A percentile compares a stretch with the other conserved stretches of the same genome.
Evolutionary conservation across 2,888 invertebrate genomes (phyloP).

Genomic region (Andrena haemorrhoa): DNA sequence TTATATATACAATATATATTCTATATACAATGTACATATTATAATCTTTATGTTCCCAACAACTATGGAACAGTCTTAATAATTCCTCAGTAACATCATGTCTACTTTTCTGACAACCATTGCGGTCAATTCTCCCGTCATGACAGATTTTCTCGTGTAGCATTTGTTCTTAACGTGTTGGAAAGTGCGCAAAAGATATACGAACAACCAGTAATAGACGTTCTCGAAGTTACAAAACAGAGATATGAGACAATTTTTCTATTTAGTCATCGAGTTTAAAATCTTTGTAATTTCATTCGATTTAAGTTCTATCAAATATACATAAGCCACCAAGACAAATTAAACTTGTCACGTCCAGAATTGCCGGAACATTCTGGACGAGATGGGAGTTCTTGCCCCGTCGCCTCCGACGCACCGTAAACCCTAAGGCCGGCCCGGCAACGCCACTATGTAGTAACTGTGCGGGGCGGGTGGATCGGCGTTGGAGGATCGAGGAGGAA

Average conservation of each 20-base stretch:
- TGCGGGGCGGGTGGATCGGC: too few relatives aligned
- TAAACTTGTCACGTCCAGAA: too few relatives aligned
- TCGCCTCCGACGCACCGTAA: too few relatives aligned
- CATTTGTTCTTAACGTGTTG: conserved; percentile 4
- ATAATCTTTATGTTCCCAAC: not conserved
- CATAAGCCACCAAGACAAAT: not conserved
- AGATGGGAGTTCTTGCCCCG: too few relatives aligned
- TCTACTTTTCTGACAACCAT: not conserved
- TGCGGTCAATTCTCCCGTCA: not conserved
- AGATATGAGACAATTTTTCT: not conserved
- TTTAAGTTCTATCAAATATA: not conserved
- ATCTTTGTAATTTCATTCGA: not conserved
- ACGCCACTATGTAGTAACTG: too few relatives aligned
- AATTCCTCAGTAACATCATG: not conserved
- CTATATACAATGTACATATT: not conserved
- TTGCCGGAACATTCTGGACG: too few relatives aligned
- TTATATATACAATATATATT: not conserved
- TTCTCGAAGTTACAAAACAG: not conserved
- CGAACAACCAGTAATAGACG: not conserved
- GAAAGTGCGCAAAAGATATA: not conserved
- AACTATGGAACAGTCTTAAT: not conserved
- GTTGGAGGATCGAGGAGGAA: too few relatives aligned
- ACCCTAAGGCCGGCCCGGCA: too few relatives aligned
- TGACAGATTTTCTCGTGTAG: conserved; percentile 7
- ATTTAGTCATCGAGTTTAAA: not conserved